Evolutionary conservation across 2,888 invertebrate genomes (phyloP), one percentile per base, ranked within the genome.

Genomic region (Crepidodera aurea): DNA sequence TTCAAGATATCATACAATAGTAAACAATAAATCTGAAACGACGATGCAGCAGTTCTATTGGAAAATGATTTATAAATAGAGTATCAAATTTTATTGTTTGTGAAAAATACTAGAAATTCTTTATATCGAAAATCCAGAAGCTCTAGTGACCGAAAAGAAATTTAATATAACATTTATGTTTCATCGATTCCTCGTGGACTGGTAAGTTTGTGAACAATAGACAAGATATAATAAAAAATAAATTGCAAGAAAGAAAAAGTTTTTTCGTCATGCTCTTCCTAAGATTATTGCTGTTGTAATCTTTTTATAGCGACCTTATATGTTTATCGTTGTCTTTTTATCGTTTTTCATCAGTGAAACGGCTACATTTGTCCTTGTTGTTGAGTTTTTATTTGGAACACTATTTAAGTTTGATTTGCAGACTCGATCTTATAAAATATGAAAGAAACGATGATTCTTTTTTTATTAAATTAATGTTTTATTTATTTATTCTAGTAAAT

Each of bases 201-300:
- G 10, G 32, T 32, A 10, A 40, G 40, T 40, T 40, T 40, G 12
- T 40, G 15, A 16, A 40, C 40, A 40, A 40, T 40, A 40, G 40
- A 6, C 40, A 15, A 40, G 12, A 40, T 18, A 15, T 16, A 40
- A 40, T 40, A 40, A 40, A 40, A 40, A 40, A 40, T 6, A 40
- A 8, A 40, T 15, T 40, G 40, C 37, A 37, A 37, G 37, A 37
- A 16, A 2, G 16, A 15, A 40, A 16, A 7, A 4, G 7, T 12
- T 40, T 40, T 40, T 40, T 15, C 40, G 40, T 40, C 40, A 15
- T 40, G 40, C 40, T 40, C 40, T 40, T 16, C 16, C 15, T 40
- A 15, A 40, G 40, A 40, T 40, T 40, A 40, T 40, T 40, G 40
- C 40, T 40, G 40, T 40, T 16, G 40, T 40, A 40, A 40, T 40